Evolutionary conservation across 2,113 vertebrate species (phyloP), one percentile per base, ranked within the genome.

Genomic region (Larimichthys crocea): DNA sequence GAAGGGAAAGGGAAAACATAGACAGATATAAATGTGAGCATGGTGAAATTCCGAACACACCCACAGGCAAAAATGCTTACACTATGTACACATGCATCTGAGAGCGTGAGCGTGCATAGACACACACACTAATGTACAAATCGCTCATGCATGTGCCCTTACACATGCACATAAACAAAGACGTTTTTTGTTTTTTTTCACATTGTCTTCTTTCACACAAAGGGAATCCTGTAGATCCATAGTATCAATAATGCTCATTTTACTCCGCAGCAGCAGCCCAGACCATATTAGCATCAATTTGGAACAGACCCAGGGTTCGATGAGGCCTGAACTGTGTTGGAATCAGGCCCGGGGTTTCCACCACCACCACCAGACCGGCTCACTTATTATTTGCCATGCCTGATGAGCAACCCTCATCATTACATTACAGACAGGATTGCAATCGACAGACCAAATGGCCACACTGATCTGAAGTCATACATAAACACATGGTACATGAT

Each of bases 1-100:
- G 89, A 92, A 88, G 84, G 85, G 75, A 87, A 86, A 74, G 62
- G 80, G 70, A 89, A 88, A 87, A 87, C 87, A 80, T 12, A 71
- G 90, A 91, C 89, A 92, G 87, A 92, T 92, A 92, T 79, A 92
- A 91, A 93, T 93, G 88, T 74, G 84, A 82, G 76, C 55, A 73
- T 22, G 55, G 52, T 20, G 68, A 87, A 85, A 91, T 73, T 72
- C 83, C 74, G 48, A 90, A 89, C 72, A 86, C 80, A 87, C 83
- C 87, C 83, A 88, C 71, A 76, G 87, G 89, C 74, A 80, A 86
- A 73, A 68, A 83, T 69, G 82, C 53, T 79, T 62, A 76, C 63
- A 82, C 82, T 65, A 40, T 83, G 35, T 64, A 72, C 65, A 81
- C 83, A 82, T 73, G 78, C 62, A 67, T 83, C 49, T 35, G 14